Percentiles rank a stretch among this genome's conserved stretches.
phyloP scores from a whole-genome alignment of 2,888 invertebrate genomes.

The Meteorus cinctellus region DNA sequence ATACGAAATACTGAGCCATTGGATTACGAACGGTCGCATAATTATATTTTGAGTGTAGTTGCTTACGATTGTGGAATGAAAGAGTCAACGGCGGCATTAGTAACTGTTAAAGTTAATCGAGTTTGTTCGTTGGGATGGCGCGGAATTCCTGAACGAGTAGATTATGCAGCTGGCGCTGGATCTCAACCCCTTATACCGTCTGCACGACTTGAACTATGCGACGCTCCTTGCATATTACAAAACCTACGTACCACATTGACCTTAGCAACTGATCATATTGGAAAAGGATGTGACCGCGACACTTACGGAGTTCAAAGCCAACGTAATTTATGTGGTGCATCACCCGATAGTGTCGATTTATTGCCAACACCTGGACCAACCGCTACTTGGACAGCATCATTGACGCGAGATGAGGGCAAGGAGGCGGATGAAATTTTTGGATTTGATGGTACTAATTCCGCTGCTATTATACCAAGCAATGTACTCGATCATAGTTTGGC shows the following conservation, averaged over 20 bases:
- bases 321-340: slow-evolving; percentile 89
- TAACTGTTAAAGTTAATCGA: slow-evolving; percentile 91
- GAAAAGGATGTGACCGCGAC: slow-evolving; percentile 97
- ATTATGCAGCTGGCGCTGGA: slow-evolving; percentile 87
- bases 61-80: slow-evolving; percentile 99
- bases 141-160: slow-evolving; percentile 88
- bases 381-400: slow-evolving; percentile 76
- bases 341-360: slow-evolving; percentile 88
- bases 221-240: slow-evolving; percentile 76
- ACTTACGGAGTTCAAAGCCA: slow-evolving; percentile 91
- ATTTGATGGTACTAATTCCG: slow-evolving; percentile 93
- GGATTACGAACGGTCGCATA: slow-evolving; percentile 94
- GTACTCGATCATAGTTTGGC: slow-evolving; percentile 85
- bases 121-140: slow-evolving; percentile 74
- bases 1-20: slow-evolving; percentile 95
- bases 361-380: slow-evolving; percentile 83
- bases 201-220: slow-evolving; percentile 81
- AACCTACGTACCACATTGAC: slow-evolving; percentile 79
- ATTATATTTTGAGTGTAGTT: slow-evolving; percentile 96
- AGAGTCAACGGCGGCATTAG: slow-evolving; percentile 94
- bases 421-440: slow-evolving; percentile 95
- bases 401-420: slow-evolving; percentile 78
- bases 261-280: slow-evolving; percentile 89
- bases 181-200: slow-evolving; percentile 87
- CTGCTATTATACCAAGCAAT: slow-evolving; percentile 87